Base-by-base conservation (phyloP, 2,113 vertebrate genomes). In the Oncorhynchus masou region DNA sequence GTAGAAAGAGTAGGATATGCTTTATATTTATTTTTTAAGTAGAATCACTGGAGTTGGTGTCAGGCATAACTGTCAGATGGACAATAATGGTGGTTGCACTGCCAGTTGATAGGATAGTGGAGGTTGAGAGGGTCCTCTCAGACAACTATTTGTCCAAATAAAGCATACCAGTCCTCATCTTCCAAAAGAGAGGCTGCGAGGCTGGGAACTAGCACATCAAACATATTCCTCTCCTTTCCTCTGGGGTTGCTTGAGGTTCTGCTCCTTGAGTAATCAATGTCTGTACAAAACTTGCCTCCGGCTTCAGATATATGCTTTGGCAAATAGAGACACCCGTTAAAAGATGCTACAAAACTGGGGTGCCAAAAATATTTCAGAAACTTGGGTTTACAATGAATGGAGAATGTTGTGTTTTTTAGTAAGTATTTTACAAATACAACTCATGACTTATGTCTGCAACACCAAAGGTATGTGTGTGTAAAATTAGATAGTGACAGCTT, bases 281-380 rank as follows among this genome's bases (percentile, higher is more conserved):
- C 81, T 81, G 79, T 59, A 87, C 62, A 75, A 70, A 75, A 89
- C 73, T 74, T 16, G 82, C 88, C 84, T 77, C 71, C 22, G 84
- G 86, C 81, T 68, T 64, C 81, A 66, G 74, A 73, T 74, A 77
- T 68, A 54, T 69, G 45, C 79, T 81, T 78, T 84, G 85, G 82
- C 84, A 83, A 83, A 76, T 75, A 79, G 39, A 45, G 39, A 45
- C 9, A 45, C 39, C 8, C 9, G 9, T 45, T 45, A 9, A 45
- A 45, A 45, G 39, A 45, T 3, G 39, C 9, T 73, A 77, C 77
- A 68, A 5, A 45, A 31, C 67, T 19, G 13, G 2, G 6, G 24
- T 64, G 13, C 5, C 11, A 67, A 67, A 67, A 29, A 25, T 2
- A 29, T 67, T 67, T 67, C 15, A 67, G 1, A 49, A 70, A 1